phyloP scores from a whole-genome alignment of 1,140 invertebrate genomes.

The Drosophila lacertosa region DNA sequence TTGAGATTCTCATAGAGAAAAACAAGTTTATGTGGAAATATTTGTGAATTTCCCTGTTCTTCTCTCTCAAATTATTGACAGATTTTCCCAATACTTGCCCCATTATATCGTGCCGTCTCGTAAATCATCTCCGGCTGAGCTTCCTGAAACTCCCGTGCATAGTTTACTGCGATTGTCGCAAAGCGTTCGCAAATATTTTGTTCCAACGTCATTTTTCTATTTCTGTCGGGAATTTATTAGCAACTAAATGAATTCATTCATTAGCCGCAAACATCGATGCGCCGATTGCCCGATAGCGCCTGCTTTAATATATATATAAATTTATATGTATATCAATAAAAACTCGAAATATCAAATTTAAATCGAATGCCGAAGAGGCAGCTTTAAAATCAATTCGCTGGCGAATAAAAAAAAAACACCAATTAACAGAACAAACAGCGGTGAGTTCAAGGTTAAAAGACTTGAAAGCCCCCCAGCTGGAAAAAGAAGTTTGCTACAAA shows the following conservation, averaged over 20 bases:
- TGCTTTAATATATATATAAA: not conserved
- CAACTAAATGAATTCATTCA: constrained; percentile 40
- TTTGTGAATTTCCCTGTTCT: no score
- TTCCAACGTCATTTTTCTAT: constrained; percentile 11
- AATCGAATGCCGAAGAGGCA: constrained; percentile 29
- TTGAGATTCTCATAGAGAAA: no score
- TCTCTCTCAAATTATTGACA: no score
- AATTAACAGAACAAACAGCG: constrained; percentile 59
- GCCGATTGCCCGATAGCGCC: constrained; percentile 12
- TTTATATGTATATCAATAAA: constrained; percentile 28
- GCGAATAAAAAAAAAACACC: constrained; percentile 56
- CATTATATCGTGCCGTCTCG: no score
- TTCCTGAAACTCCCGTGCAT: not conserved
- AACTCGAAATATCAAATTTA: constrained; percentile 40
- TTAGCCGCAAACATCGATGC: constrained; percentile 25
- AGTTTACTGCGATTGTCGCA: not conserved
- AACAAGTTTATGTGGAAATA: no score
- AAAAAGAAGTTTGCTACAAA: constrained; percentile 27
- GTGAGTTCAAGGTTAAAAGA: constrained; percentile 67
- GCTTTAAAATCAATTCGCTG: constrained; percentile 70
- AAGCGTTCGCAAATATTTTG: no score
- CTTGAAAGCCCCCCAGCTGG: constrained; percentile 10
- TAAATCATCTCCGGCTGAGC: no score
- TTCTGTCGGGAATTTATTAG: constrained; percentile 3
- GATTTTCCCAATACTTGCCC: no score